Conservation (phyloP, 2,797 vertebrate species). For the Xenentodon cancila region DNA sequence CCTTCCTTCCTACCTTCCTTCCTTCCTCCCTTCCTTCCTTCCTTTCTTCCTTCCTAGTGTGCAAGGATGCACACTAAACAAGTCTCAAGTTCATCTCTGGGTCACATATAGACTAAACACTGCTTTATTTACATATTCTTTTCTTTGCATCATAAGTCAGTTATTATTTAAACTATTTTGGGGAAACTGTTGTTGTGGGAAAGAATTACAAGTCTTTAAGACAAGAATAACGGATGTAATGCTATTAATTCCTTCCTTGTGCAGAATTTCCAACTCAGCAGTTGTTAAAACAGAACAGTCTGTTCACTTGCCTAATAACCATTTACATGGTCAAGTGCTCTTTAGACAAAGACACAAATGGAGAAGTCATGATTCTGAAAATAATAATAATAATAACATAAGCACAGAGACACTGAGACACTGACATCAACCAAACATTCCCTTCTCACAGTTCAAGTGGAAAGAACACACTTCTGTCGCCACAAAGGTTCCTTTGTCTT, state of each 20-base stretch:
- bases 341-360: constrained; percentile 28
- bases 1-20: too few relatives aligned
- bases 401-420: constrained; percentile 3
- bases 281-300: constrained; percentile 10
- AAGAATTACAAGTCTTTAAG: too few relatives aligned
- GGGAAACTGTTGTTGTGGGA: too few relatives aligned
- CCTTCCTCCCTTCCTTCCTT: too few relatives aligned
- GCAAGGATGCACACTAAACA: too few relatives aligned
- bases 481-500: constrained; percentile 65
- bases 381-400: too few relatives aligned
- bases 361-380: constrained; percentile 32
- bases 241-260: constrained; percentile 13
- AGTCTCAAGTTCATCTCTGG: too few relatives aligned
- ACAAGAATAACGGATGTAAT: neutral
- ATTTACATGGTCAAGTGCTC: constrained; percentile 29
- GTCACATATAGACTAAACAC: too few relatives aligned
- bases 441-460: constrained; percentile 25
- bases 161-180: too few relatives aligned
- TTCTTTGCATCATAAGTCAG: too few relatives aligned
- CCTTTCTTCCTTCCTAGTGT: too few relatives aligned
- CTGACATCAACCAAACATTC: constrained; percentile 41
- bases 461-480: constrained; percentile 32
- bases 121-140: too few relatives aligned
- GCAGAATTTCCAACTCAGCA: neutral
- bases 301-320: constrained; percentile 17